Base-by-base conservation (phyloP, 2,797 vertebrate genomes). In the Mormyrops attenuatus region DNA sequence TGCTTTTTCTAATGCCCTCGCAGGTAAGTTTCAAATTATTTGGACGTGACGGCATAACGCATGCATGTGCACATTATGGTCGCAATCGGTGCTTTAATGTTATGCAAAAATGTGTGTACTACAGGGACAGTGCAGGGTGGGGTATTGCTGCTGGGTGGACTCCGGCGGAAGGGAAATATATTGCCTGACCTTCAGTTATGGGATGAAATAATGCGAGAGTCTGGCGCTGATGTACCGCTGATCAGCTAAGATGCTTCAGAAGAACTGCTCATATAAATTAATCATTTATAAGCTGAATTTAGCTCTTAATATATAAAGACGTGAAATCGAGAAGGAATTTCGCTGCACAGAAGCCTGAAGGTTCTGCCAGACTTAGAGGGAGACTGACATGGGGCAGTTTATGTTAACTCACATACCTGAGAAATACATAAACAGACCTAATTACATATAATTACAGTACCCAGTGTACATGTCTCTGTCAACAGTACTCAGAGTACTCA, bases 181-280 rank as follows among this genome's bases (percentile, higher is more conserved):
- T 34, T 47, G 49, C 17, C 89, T 84, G 88, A 85, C 89, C 89
- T 91, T 89, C 77, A 87, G n/a, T 85, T 60, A 66, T 13, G 88
- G 7, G 9, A 60, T 34, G 50, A 89, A 88, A n/a, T 49, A 77
- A 41, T 50, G 69, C 38, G n/a, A 49, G 84, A 57, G 77, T 44
- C 50, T 49, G 73, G 17, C 38, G 6, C 1, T 20, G 6, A 88
- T 89, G 47, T 80, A 17, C 26, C 53, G 6, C n/a, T 44, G n/a
- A 69, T 9, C 5, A 90, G 17, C 38, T 52, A 85, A 38, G 17
- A 44, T 38, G 11, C 41, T 34, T 60, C 38, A 41, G 82, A 26
- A 38, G 82, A 66, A 66, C 30, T 49, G 84, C n/a, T 53, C 5
- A 22, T 57, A 84, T 44, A 50, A 44, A 89, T 85, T 20, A 80